Conservation (phyloP, 64 coral and sea anemone species). For the Platygyra sinensis region DNA sequence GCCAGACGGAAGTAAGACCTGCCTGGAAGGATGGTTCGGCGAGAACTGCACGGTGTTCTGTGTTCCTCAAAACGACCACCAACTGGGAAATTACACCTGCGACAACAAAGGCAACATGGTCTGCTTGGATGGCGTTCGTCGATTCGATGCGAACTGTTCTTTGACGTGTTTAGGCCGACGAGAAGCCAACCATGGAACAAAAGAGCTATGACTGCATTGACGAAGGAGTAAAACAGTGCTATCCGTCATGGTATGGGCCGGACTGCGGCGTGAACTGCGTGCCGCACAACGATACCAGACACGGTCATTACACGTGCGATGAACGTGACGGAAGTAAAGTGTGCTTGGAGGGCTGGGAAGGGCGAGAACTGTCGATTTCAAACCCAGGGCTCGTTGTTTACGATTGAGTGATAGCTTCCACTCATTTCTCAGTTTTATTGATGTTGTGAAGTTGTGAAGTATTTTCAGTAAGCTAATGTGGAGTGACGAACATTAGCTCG, state of each 20-base stretch:
- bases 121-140: slow-evolving; percentile 24
- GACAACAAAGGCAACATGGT: slow-evolving; percentile 43
- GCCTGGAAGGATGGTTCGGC: slow-evolving; percentile 47
- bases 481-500: too few relatives aligned
- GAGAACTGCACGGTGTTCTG: slow-evolving; percentile 49
- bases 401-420: background rate
- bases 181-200: background rate
- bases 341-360: slow-evolving; percentile 56
- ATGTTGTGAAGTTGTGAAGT: too few relatives aligned
- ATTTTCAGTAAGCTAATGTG: too few relatives aligned
- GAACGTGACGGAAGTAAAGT: slow-evolving; percentile 59
- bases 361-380: slow-evolving; percentile 57
- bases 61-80: slow-evolving; percentile 26
- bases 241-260: slow-evolving; percentile 57
- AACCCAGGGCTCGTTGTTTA: background rate
- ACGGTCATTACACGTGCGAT: slow-evolving; percentile 71
- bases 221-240: slow-evolving; percentile 54
- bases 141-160: background rate
- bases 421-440: too few relatives aligned
- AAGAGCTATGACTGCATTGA: slow-evolving; percentile 37
- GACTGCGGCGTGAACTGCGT: slow-evolving; percentile 59
- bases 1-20: slow-evolving; percentile 36
- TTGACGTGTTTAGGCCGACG: background rate
- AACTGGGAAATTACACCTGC: slow-evolving; percentile 54
- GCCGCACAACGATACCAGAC: background rate